Evolutionary conservation across 2,888 invertebrate genomes (phyloP), one percentile per base, ranked within the genome.

Genomic region (Apamea epomidion): DNA sequence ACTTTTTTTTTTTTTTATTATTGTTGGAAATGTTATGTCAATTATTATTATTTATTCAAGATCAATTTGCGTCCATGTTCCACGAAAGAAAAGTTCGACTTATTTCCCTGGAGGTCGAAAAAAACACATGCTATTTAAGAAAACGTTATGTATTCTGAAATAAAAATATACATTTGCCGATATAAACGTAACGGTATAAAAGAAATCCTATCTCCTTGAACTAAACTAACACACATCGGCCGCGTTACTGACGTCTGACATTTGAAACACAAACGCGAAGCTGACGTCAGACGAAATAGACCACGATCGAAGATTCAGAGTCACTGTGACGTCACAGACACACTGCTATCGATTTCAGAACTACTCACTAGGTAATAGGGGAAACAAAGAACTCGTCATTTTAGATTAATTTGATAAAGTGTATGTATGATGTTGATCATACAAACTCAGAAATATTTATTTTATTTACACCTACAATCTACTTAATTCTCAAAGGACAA

Each of bases 281-380:
- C 37, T 73, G 76, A 82, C 87, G 72, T 76, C 87, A 64, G 29
- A n/a, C 32, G 51, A 42, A 65, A 21, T 71, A 42, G 42, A 37
- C 29, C 32, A 21, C 42, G 25, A 32, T 74, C 32, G 45, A 64
- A 68, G 29, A 80, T 16, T 16, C 25, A 45, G 10, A 67, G 54
- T 64, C 14, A 73, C 18, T 32, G 16, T 76, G 74, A 74, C 74
- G 83, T 82, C 72, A 82, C 16, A 14, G 16, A 54, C 18, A 12
- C 60, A 14, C 16, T 14, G 67, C 60, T 25, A 68, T 45, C 25
- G 58, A 25, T 77, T 77, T 48, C 78, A 62, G 21, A 58, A 78
- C 77, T 12, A 32, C n/a, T 37, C 32, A 60, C 32, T 21, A 58
- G 7, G 1, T 32, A 18, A 42, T 16, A n/a, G 12, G 16, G 14